Evolutionary conservation across 2,797 vertebrate genomes (phyloP), one percentile per base, ranked within the genome.

Genomic region (Antennarius maculatus): DNA sequence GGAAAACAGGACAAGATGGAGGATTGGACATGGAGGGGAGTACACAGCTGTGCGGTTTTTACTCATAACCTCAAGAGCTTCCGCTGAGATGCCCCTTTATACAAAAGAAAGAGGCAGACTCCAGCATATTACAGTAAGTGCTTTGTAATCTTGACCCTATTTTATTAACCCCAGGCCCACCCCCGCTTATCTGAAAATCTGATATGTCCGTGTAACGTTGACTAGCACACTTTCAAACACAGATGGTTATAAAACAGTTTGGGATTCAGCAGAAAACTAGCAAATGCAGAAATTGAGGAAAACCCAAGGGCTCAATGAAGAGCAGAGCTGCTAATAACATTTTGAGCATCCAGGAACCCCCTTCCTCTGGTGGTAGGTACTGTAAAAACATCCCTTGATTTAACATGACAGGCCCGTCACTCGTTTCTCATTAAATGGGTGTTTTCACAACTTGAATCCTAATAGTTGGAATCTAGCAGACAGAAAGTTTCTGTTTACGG

Each of bases 61-160:
- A 88, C 77, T 87, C 80, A 82, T 74, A 88, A 88, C 86, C 79
- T 90, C 84, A 92, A 91, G 87, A 92, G 90, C 90, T 90, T 94
- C 86, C 43, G 89, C 87, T 83, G 68, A 92, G 87, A 80, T 17
- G 83, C 85, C 80, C 84, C 91, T 90, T 86, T 27, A 34, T 84
- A 87, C 84, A 90, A 90, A 87, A 80, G 53, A 78, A 87, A 84
- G 83, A 85, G 91, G 90, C 85, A 71, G 84, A 77, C 88, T 69
- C 84, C 82, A 72, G 47, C 82, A 82, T 75, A 83, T 76, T 91
- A 92, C 88, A 92, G 89, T 92, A 95, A 98, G 97, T 98, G 97
- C 96, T 98, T 96, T 80, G 92, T 91, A 88, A 89, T 82, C 76
- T 77, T 83, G 66, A 79, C 76, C 74, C 85, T 69, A 54, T 79